These are phyloP conservation scores for Jacana jacana DNA, from an alignment of 2,113 vertebrate genomes.

Conservation along the genomic window DNA sequence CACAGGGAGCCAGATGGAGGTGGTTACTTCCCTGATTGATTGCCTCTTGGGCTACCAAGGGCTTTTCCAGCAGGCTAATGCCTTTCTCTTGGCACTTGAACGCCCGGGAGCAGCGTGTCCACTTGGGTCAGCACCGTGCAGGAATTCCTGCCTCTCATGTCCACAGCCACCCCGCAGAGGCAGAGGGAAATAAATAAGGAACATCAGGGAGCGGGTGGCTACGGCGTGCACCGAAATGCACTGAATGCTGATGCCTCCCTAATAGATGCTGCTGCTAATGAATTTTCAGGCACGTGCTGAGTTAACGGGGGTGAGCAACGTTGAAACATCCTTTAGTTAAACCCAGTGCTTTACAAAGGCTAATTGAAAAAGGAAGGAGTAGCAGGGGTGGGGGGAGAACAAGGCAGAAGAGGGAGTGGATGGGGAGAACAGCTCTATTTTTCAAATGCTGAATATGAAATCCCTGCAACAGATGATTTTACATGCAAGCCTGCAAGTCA, in stretches of 20 bases:
- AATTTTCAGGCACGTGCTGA: slow-evolving; percentile 29
- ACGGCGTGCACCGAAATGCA: rapidly evolving
- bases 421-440: slow-evolving; percentile 16
- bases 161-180: rapidly evolving
- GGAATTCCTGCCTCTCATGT: background rate
- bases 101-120: slow-evolving; percentile 24
- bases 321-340: background rate
- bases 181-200: background rate
- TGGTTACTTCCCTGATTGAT: slow-evolving; percentile 79
- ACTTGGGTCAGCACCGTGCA: slow-evolving; percentile 46
- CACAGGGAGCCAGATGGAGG: slow-evolving; percentile 77
- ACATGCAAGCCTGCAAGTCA: slow-evolving; percentile 17
- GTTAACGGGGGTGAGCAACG: background rate
- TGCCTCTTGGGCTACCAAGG: slow-evolving; percentile 68
- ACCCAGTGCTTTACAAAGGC: slow-evolving; percentile 7
- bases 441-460: slow-evolving; percentile 44
- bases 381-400: background rate
- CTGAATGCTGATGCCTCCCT: background rate
- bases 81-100: slow-evolving; percentile 59
- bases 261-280: background rate
- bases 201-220: background rate
- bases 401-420: background rate
- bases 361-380: slow-evolving; percentile 33
- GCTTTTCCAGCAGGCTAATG: slow-evolving; percentile 71
- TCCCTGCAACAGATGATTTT: slow-evolving; percentile 38